A percentile compares a stretch with the other conserved stretches of the same genome.
Conservation (phyloP, 2,797 vertebrate genomes). For the Botia kubotai region DNA sequence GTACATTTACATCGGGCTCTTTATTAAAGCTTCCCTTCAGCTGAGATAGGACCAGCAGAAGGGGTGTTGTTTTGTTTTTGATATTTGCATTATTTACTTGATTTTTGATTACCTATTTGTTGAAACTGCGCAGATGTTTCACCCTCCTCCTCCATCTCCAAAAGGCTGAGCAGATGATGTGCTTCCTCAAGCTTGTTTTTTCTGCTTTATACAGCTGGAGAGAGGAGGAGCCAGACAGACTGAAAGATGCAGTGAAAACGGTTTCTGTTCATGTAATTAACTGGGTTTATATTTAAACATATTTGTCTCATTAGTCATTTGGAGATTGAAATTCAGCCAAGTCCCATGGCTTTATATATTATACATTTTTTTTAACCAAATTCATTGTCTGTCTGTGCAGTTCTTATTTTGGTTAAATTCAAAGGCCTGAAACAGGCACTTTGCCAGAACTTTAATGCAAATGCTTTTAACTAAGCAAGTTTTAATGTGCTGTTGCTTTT, state of each 20-base stretch:
- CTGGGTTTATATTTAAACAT: constrained; percentile 1
- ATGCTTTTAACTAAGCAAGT: too few relatives aligned
- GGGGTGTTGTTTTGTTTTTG: constrained; percentile 12
- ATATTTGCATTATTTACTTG: constrained; percentile 71
- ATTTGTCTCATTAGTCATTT: not conserved
- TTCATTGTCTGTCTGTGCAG: too few relatives aligned
- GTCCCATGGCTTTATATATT: not conserved
- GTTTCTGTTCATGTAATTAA: constrained; percentile 2
- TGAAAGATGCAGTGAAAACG: constrained; percentile 5
- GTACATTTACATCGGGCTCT: constrained; percentile 6
- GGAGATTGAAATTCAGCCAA: not conserved
- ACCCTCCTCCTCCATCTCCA: constrained; percentile 59
- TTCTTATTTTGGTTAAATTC: too few relatives aligned
- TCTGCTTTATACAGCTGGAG: constrained; percentile 41
- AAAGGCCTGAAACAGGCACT: too few relatives aligned
- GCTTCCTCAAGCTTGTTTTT: constrained; percentile 45
- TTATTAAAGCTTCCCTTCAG: constrained; percentile 12
- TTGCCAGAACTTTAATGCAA: too few relatives aligned
- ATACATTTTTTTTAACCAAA: too few relatives aligned
- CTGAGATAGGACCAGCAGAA: constrained; percentile 3
- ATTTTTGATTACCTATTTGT: constrained; percentile 77
- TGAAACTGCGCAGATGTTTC: constrained; percentile 75
- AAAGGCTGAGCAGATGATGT: constrained; percentile 55
- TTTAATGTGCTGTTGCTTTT: too few relatives aligned
- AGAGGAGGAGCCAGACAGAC: constrained; percentile 18